Conservation (phyloP, 2,888 invertebrate genomes). For the Eumerus sabulonum region DNA sequence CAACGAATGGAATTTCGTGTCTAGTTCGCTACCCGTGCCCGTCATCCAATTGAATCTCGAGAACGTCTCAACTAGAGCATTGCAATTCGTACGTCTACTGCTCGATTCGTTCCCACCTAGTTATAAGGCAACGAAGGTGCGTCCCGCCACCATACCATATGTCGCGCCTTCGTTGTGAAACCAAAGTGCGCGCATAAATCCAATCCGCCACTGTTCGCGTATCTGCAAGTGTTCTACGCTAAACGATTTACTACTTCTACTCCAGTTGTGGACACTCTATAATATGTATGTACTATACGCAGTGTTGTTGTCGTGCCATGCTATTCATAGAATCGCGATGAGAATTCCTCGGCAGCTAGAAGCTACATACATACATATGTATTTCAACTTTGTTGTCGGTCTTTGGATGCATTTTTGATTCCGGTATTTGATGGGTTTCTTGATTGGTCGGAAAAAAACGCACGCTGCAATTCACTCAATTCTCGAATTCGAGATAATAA, state of each 20-base stretch:
- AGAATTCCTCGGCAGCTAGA: slow-evolving; percentile 34
- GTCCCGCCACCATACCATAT: slow-evolving; percentile 63
- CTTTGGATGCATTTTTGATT: slow-evolving; percentile 20
- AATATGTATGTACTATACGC: not conserved
- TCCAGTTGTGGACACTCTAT: slow-evolving; percentile 21
- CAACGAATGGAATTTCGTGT: slow-evolving; percentile 25
- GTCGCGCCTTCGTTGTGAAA: slow-evolving; percentile 56
- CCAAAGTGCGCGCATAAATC: slow-evolving; percentile 50
- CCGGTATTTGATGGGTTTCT: slow-evolving; percentile 26
- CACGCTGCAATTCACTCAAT: slow-evolving; percentile 19
- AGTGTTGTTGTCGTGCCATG: slow-evolving; percentile 21
- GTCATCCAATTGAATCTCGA: slow-evolving; percentile 43
- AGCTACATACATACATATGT: slow-evolving; percentile 16
- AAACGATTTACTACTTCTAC: slow-evolving; percentile 61
- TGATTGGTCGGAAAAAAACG: slow-evolving; percentile 30
- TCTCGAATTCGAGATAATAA: slow-evolving; percentile 15
- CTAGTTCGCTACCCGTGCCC: too few relatives aligned
- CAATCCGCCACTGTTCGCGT: slow-evolving; percentile 24
- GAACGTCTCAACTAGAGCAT: slow-evolving; percentile 59
- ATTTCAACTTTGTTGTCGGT: slow-evolving; percentile 10
- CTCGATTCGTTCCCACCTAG: slow-evolving; percentile 50
- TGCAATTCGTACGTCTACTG: slow-evolving; percentile 13
- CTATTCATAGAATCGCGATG: slow-evolving; percentile 61
- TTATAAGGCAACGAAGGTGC: slow-evolving; percentile 54
- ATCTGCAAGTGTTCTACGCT: slow-evolving; percentile 31